Percentiles rank a stretch among this genome's conserved stretches.
Evolutionary conservation across 1,140 invertebrate species (phyloP).

Genomic region (Capitella teleta): DNA sequence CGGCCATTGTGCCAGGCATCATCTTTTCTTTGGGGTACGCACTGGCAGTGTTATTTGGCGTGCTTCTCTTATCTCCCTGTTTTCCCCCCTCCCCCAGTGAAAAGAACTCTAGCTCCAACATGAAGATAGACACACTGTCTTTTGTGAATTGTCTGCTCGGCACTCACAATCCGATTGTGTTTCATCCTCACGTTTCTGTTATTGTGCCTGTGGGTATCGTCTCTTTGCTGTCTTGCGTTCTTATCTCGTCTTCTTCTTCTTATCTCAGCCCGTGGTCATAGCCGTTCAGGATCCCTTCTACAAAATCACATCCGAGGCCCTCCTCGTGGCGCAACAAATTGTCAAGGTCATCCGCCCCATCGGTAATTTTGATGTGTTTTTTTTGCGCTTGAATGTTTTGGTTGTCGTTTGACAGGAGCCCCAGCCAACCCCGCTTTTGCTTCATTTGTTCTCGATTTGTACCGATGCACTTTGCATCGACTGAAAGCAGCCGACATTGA

Average conservation of each 20-base stretch:
- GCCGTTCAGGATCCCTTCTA: slow-evolving; percentile 92
- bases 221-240: background rate
- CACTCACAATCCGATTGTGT: slow-evolving; percentile 67
- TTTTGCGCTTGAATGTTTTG: background rate
- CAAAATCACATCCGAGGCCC: slow-evolving; percentile 91
- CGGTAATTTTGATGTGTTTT: slow-evolving; percentile 43
- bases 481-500: slow-evolving; percentile 92
- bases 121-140: slow-evolving; percentile 94
- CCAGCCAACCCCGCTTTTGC: slow-evolving; percentile 60
- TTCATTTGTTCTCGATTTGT: slow-evolving; percentile 68
- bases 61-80: background rate
- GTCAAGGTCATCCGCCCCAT: slow-evolving; percentile 87
- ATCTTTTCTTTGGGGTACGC: slow-evolving; percentile 69
- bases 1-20: slow-evolving; percentile 75
- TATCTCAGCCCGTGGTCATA: slow-evolving; percentile 58
- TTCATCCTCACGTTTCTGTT: slow-evolving; percentile 65
- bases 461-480: slow-evolving; percentile 66
- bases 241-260: background rate
- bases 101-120: slow-evolving; percentile 89
- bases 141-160: slow-evolving; percentile 80
- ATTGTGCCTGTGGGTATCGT: slow-evolving; percentile 57
- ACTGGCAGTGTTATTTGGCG: background rate
- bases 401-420: slow-evolving; percentile 15
- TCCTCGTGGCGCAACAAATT: slow-evolving; percentile 83
- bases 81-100: slow-evolving; percentile 49